phyloP scores from a whole-genome alignment of 2,113 vertebrate genomes.

The Mustela nigripes region DNA sequence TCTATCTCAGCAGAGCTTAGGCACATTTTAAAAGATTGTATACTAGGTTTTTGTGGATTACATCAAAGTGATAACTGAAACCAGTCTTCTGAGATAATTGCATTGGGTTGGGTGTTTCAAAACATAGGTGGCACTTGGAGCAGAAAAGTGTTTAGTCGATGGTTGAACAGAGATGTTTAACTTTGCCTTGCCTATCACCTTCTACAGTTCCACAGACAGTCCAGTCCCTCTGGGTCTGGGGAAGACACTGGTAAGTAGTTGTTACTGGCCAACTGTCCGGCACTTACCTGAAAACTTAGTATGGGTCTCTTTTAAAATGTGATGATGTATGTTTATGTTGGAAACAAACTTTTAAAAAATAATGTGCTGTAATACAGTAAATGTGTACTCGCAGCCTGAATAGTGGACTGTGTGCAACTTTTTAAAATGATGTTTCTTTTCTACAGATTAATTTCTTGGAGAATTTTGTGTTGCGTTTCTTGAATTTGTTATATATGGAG shows the following conservation, averaged over 20 bases:
- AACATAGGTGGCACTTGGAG: background rate
- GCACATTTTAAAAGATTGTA: background rate
- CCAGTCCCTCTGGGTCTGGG: background rate
- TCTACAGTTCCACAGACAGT: background rate
- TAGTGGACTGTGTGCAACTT: slow-evolving; percentile 64
- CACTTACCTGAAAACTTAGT: slow-evolving; percentile 39
- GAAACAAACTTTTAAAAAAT: slow-evolving; percentile 61
- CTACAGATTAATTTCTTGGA: slow-evolving; percentile 45
- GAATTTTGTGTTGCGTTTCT: background rate
- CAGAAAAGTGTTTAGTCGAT: background rate
- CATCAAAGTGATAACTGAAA: slow-evolving; percentile 73
- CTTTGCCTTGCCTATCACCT: background rate
- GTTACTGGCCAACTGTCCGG: slow-evolving; percentile 53
- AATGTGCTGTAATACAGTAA: slow-evolving; percentile 60
- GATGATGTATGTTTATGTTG: slow-evolving; percentile 58
- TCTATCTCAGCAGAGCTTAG: background rate
- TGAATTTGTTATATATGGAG: slow-evolving; percentile 52
- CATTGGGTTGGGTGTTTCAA: slow-evolving; percentile 64
- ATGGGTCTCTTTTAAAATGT: slow-evolving; percentile 62
- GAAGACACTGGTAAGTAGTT: slow-evolving; percentile 35
- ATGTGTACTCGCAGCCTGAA: slow-evolving; percentile 69
- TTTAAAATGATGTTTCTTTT: slow-evolving; percentile 54
- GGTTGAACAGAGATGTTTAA: background rate
- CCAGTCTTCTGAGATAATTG: slow-evolving; percentile 70
- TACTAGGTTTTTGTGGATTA: background rate